Conservation (phyloP, 2,888 invertebrate species). For the Ochropleura plecta region DNA sequence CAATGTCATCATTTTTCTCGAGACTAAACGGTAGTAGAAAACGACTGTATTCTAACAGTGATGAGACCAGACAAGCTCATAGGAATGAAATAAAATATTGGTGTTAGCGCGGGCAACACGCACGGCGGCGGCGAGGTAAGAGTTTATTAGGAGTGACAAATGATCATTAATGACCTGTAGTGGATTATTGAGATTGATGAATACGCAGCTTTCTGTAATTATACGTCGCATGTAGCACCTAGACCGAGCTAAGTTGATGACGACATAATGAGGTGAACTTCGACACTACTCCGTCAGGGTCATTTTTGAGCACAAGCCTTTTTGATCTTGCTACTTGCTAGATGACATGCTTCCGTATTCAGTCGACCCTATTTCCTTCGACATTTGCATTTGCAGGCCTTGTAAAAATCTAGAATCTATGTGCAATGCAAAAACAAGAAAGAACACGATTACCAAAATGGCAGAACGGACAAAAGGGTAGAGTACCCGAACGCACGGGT, state of each 20-base stretch:
- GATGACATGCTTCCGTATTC: background rate
- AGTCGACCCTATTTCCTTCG: background rate
- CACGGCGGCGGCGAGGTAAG: background rate
- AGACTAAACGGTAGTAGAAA: conserved; percentile 38
- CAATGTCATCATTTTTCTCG: conserved; percentile 55
- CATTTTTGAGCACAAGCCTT: background rate
- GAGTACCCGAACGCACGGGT: background rate
- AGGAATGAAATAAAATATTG: conserved; percentile 33
- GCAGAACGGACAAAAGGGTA: background rate
- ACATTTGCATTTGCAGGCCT: background rate
- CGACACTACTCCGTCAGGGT: background rate
- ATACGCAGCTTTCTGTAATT: conserved; percentile 42
- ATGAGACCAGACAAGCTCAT: conserved; percentile 24
- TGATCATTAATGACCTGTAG: conserved; percentile 25
- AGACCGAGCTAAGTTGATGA: conserved; percentile 19
- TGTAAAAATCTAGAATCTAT: background rate
- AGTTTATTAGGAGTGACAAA: conserved; percentile 22
- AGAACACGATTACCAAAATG: background rate
- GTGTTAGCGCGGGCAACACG: background rate
- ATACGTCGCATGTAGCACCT: conserved; percentile 35
- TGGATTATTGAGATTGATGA: conserved; percentile 18
- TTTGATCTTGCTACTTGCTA: background rate
- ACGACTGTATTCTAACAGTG: conserved; percentile 1
- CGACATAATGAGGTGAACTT: background rate
- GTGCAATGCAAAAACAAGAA: background rate